These are phyloP conservation scores for Loris lydekkerianus DNA, from an alignment of 2,797 vertebrate genomes.

Conservation along the genomic window DNA sequence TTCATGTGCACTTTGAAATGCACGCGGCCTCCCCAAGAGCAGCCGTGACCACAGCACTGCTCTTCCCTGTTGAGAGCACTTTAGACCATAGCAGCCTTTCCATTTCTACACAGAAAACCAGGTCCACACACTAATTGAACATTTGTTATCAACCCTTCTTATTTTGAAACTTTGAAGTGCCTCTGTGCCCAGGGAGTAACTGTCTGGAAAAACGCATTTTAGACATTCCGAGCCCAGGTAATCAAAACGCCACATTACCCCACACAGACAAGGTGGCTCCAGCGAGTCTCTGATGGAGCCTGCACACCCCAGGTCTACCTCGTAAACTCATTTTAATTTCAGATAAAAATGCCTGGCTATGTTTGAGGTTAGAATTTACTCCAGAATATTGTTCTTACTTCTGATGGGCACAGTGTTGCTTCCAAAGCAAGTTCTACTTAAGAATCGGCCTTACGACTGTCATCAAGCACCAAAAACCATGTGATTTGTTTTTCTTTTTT, in stretches of 20 bases:
- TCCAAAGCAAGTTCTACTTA: conserved; percentile 59
- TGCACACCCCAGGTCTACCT: background rate
- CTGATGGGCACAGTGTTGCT: background rate
- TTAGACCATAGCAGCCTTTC: background rate
- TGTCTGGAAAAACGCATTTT: conserved; percentile 41
- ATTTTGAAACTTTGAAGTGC: conserved; percentile 63
- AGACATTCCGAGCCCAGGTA: background rate
- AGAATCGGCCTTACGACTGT: conserved; percentile 32
- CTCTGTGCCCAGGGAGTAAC: conserved; percentile 1
- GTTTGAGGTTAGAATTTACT: conserved; percentile 1
- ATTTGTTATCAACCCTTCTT: conserved; percentile 33
- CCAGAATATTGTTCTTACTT: background rate
- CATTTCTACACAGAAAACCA: conserved; percentile 8
- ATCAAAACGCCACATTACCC: conserved; percentile 20
- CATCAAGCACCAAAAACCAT: conserved; percentile 20
- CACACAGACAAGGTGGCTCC: background rate
- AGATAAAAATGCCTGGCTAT: background rate
- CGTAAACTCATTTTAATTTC: background rate
- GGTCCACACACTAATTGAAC: background rate
- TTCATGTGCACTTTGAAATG: background rate
- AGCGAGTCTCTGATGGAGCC: background rate
- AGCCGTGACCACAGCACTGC: background rate
- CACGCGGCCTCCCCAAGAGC: background rate
- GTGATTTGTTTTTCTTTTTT: conserved; percentile 76
- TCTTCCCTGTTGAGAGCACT: background rate